These are phyloP conservation scores for Baryphthengus martii DNA, from an alignment of 2,113 vertebrate genomes.

Conservation along the genomic window DNA sequence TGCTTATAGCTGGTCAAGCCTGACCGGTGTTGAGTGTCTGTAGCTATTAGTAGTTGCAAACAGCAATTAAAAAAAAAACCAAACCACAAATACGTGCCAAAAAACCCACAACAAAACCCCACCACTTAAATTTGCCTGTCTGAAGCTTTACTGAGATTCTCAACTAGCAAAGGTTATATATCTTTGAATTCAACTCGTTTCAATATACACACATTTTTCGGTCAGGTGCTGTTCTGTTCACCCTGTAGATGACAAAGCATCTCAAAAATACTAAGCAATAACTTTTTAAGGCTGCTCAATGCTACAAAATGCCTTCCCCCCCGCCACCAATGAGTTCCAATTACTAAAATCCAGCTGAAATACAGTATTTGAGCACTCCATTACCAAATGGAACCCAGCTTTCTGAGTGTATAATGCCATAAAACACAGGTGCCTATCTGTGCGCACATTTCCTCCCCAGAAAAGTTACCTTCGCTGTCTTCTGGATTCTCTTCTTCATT, in stretches of 20 bases:
- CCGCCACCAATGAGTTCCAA: background rate
- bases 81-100: too few relatives aligned
- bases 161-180: background rate
- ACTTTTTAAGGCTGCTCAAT: background rate
- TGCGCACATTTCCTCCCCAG: background rate
- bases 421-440: background rate
- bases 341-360: background rate
- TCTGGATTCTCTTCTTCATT: slow-evolving; percentile 94
- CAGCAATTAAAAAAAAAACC: background rate
- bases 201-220: background rate
- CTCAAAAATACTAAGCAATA: background rate
- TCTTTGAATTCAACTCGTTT: background rate
- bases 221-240: background rate
- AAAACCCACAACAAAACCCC: background rate
- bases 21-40: background rate
- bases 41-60: background rate
- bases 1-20: background rate
- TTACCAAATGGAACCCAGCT: background rate
- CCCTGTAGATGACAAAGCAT: background rate
- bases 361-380: background rate
- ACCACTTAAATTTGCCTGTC: background rate
- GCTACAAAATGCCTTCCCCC: too few relatives aligned
- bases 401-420: background rate
- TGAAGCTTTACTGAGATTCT: background rate
- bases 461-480: slow-evolving; percentile 90